Evolutionary conservation across 2,113 vertebrate species (phyloP).

Genomic region (Mesitornis unicolor): DNA sequence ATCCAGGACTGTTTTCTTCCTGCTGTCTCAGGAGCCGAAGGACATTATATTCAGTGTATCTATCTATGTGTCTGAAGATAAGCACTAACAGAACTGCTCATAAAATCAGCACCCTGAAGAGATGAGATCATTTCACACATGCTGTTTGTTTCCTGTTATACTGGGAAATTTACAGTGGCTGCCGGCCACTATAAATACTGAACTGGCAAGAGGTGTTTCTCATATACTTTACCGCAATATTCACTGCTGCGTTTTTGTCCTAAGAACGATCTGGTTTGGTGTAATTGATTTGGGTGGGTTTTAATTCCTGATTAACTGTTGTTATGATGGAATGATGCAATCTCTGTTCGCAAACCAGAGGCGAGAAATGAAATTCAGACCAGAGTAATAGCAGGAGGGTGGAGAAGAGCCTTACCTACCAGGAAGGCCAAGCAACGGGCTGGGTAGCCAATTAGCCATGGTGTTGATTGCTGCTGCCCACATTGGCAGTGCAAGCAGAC

Average conservation of each 20-base stretch:
- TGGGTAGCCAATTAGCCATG: background rate
- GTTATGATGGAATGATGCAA: background rate
- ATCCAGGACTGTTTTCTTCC: background rate
- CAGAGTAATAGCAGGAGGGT: background rate
- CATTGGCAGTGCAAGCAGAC: background rate
- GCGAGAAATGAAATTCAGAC: background rate
- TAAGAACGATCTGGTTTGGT: conserved; percentile 16
- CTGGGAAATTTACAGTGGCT: conserved; percentile 16
- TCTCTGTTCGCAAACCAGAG: background rate
- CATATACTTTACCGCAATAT: background rate
- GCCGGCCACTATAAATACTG: conserved; percentile 43
- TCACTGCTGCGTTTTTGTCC: background rate
- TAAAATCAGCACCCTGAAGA: conserved; percentile 18
- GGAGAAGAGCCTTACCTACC: background rate
- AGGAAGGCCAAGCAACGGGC: background rate
- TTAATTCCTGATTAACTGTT: conserved; percentile 7
- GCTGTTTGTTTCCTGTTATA: conserved; percentile 30
- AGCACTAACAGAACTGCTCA: background rate
- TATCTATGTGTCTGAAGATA: conserved; percentile 7
- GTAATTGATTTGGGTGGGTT: background rate
- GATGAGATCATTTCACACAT: conserved; percentile 37
- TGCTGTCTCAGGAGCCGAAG: background rate
- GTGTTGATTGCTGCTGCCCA: background rate
- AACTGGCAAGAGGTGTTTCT: background rate
- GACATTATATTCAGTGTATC: background rate